Percentiles rank a stretch among this genome's conserved stretches.
These are phyloP conservation scores for Polyommatus icarus DNA, from an alignment of 2,888 invertebrate species.

Conservation along the genomic window DNA sequence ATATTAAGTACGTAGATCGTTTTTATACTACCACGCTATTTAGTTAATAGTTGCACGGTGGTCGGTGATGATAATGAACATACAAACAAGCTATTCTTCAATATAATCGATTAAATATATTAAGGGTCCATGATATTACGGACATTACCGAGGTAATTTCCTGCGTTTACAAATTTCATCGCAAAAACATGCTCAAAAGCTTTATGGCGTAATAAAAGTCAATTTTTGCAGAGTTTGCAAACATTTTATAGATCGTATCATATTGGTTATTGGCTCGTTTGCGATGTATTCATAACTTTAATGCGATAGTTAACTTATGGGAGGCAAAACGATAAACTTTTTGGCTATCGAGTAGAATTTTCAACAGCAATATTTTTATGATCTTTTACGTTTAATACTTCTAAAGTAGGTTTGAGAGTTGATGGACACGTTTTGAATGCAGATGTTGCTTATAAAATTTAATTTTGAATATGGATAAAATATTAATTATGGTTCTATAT, in stretches of 20 bases:
- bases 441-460: background rate
- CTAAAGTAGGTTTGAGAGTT: background rate
- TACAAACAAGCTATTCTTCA: background rate
- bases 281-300: constrained; percentile 34
- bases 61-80: background rate
- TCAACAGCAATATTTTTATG: constrained; percentile 15
- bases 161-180: constrained; percentile 65
- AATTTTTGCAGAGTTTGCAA: constrained; percentile 49
- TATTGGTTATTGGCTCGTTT: constrained; percentile 34
- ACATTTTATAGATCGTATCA: constrained; percentile 41
- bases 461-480: background rate
- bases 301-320: constrained; percentile 31
- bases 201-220: constrained; percentile 59
- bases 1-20: too few species aligned
- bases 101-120: background rate
- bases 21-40: too few species aligned
- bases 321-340: constrained; percentile 22
- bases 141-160: constrained; percentile 49
- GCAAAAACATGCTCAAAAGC: constrained; percentile 63
- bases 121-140: background rate
- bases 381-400: background rate
- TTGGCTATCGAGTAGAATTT: constrained; percentile 11
- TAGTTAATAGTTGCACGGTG: too few species aligned
- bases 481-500: background rate
- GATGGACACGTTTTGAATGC: background rate